Percentiles rank a stretch among this genome's conserved stretches.
These are phyloP conservation scores for Leptinotarsa tumamoca DNA, from an alignment of 2,888 invertebrate species.

Conservation along the genomic window DNA sequence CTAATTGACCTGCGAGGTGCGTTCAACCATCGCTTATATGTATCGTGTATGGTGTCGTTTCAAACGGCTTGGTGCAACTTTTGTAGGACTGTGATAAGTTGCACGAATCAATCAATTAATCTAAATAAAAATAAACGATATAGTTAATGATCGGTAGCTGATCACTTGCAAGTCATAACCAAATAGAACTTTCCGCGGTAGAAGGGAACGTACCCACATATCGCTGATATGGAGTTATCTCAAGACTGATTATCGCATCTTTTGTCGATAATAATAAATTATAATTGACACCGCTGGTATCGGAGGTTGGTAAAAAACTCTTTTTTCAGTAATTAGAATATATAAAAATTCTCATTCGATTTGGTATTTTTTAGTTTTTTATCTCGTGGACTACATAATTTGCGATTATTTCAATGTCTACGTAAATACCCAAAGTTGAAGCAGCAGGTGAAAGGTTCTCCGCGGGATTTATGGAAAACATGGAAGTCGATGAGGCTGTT, in stretches of 20 bases:
- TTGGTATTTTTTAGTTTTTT: not conserved
- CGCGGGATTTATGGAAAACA: slow-evolving; percentile 66
- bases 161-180: not conserved
- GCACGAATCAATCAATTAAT: slow-evolving; percentile 7
- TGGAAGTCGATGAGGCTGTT: slow-evolving; percentile 91
- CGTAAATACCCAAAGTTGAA: slow-evolving; percentile 6
- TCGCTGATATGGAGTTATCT: slow-evolving; percentile 41
- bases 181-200: slow-evolving; percentile 15
- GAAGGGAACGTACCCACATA: slow-evolving; percentile 32
- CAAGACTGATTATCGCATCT: slow-evolving; percentile 55
- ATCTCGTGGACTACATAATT: not conserved
- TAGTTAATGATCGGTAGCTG: not conserved
- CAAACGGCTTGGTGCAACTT: slow-evolving; percentile 51
- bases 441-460: slow-evolving; percentile 32
- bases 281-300: slow-evolving; percentile 40
- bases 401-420: slow-evolving; percentile 21
- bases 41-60: slow-evolving; percentile 65
- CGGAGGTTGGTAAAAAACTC: slow-evolving; percentile 29
- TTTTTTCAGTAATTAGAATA: slow-evolving; percentile 14
- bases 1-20: slow-evolving; percentile 69
- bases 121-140: slow-evolving; percentile 1
- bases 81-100: slow-evolving; percentile 18
- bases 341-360: not conserved
- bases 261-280: slow-evolving; percentile 50
- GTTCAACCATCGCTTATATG: slow-evolving; percentile 60